Evolutionary conservation across 2,888 invertebrate species (phyloP), one percentile per base, ranked within the genome.

Genomic region (Drepanosiphum platanoidis): DNA sequence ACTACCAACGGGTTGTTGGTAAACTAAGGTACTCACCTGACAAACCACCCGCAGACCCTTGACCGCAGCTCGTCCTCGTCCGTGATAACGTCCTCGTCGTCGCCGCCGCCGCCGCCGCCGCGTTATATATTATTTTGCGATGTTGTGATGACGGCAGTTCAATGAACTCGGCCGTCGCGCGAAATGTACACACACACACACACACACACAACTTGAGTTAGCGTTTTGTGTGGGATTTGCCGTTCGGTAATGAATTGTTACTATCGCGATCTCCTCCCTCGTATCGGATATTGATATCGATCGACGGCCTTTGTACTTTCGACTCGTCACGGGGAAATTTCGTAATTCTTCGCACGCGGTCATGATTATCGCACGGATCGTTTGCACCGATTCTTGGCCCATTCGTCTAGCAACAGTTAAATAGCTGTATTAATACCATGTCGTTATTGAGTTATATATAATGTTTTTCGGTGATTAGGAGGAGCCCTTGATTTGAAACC

Each of bases 151-250:
- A 46, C 34, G 71, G 15, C 32, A 30, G 81, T 81, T 81, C 81
- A 81, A 71, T 81, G 81, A 81, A 81, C 81, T 81, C 71, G 39
- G 36, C 46, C 27, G 52, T 42, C 52, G 34, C 34, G 52, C 58
- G 64, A n/a, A 9, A 1, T 39, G 36, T 79, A 11, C 3, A 15
- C 11, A 18, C 9, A n/a, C n/a, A n/a, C n/a, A n/a, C n/a, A n/a
- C n/a, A n/a, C n/a, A n/a, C n/a, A n/a, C n/a, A n/a, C n/a, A n/a
- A n/a, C n/a, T n/a, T n/a, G n/a, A 52, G 22, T 52, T 18, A 52
- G 13, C n/a, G 18, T 32, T 15, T 1, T 22, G 72, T 30, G 8
- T 42, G 5, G 46, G 18, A 42, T 74, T 15, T 58, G 34, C 58
- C 2, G 58, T 58, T 58, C 58, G 34, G 58, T 36, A 34, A 18